Percentiles rank a stretch among this genome's conserved stretches.
Evolutionary conservation across 2,888 invertebrate genomes (phyloP).

Genomic region (Poecilobothrus nobilitatus): DNA sequence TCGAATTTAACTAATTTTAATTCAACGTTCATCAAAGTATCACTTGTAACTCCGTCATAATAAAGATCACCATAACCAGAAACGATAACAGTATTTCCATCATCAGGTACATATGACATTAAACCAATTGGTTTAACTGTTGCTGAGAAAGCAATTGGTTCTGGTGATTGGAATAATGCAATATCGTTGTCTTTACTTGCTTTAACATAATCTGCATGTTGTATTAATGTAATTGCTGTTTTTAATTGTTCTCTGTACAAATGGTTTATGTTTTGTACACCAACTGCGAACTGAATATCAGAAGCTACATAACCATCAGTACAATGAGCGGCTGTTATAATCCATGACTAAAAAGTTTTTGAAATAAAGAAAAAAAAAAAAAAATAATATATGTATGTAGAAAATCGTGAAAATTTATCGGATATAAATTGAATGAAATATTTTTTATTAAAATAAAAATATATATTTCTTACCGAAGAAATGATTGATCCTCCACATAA

Average conservation of each 20-base stretch:
- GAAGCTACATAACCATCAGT: not conserved
- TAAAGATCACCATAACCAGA: not conserved
- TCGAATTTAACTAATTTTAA: conserved; percentile 23
- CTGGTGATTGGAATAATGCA: not conserved
- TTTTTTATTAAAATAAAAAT: too few species aligned
- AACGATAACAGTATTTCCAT: not conserved
- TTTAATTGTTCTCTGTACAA: too few species aligned
- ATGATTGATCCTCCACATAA: not conserved
- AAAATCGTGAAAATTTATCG: too few species aligned
- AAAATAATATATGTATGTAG: not conserved
- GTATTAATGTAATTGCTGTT: not conserved
- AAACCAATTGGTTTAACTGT: not conserved
- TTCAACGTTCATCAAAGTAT: conserved; percentile 23
- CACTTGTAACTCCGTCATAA: not conserved
- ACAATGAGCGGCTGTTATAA: not conserved
- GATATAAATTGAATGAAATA: too few species aligned
- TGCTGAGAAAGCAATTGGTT: not conserved
- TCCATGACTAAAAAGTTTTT: not conserved
- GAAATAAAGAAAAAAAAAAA: too few species aligned
- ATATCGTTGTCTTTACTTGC: not conserved
- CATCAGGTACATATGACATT: not conserved
- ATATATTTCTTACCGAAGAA: not conserved
- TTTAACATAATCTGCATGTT: not conserved
- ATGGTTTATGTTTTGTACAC: too few species aligned
- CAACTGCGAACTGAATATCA: not conserved